phyloP scores from a whole-genome alignment of 2,797 vertebrate species.

The Rhinatrema bivittatum region DNA sequence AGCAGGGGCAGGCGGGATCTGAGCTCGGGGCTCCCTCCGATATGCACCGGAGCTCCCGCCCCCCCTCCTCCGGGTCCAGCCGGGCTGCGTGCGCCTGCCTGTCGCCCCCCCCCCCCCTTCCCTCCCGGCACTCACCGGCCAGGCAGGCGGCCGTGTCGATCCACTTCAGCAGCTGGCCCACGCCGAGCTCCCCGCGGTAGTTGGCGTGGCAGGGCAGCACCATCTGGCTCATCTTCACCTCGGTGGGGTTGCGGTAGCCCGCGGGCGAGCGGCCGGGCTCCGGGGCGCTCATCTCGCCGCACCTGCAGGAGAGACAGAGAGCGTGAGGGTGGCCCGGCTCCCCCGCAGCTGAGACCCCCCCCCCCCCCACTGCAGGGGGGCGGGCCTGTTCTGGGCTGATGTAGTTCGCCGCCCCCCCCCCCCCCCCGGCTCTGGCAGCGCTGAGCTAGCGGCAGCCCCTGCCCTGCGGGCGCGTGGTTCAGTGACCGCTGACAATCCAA shows the following conservation, averaged over 20 bases:
- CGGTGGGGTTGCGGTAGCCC: slow-evolving; percentile 69
- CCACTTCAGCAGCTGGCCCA: slow-evolving; percentile 93
- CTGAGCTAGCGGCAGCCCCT: too few species aligned
- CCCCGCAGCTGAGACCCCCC: not conserved
- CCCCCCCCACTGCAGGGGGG: not conserved
- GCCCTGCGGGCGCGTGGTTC: not conserved
- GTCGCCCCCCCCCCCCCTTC: not conserved
- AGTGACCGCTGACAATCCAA: not conserved
- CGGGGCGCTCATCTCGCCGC: slow-evolving; percentile 9
- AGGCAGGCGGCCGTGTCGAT: slow-evolving; percentile 93
- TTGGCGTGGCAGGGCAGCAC: slow-evolving; percentile 90
- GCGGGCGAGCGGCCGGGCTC: slow-evolving; percentile 7
- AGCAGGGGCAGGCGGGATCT: too few species aligned
- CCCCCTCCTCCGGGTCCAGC: too few species aligned
- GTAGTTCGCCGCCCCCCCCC: not conserved
- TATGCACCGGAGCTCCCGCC: too few species aligned
- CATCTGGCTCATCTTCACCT: slow-evolving; percentile 95
- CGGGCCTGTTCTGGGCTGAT: too few species aligned
- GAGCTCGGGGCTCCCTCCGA: too few species aligned
- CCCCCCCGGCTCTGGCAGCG: not conserved
- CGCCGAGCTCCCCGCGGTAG: slow-evolving; percentile 78
- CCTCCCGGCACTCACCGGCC: slow-evolving; percentile 60
- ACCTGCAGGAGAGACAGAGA: not conserved
- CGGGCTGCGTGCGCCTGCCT: too few species aligned
- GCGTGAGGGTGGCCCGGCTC: too few species aligned